Percentiles rank a stretch among this genome's conserved stretches.
Evolutionary conservation across 1,140 invertebrate species (phyloP).

Genomic region (Zaprionus capensis): DNA sequence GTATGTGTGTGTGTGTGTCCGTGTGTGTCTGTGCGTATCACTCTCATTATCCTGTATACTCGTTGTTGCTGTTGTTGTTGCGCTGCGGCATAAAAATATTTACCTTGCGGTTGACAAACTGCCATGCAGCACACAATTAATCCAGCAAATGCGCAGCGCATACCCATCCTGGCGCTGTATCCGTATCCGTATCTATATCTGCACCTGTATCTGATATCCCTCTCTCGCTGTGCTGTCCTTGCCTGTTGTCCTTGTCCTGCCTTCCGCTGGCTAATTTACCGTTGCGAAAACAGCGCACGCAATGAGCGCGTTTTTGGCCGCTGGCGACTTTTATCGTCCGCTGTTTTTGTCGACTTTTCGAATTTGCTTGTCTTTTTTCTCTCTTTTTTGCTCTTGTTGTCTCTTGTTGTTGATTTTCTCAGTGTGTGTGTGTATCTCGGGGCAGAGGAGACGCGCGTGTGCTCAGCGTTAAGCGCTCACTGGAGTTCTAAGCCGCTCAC

Average conservation of each 20-base stretch:
- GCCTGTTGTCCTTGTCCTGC: background rate
- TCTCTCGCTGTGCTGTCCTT: slow-evolving; percentile 3
- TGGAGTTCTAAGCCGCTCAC: slow-evolving; percentile 67
- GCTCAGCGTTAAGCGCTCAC: slow-evolving; percentile 61
- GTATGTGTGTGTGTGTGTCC: slow-evolving; percentile 17
- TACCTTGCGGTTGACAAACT: slow-evolving; percentile 84
- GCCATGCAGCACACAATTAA: slow-evolving; percentile 80
- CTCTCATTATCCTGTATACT: slow-evolving; percentile 62
- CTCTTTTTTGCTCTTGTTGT: slow-evolving; percentile 2
- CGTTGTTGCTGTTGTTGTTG: slow-evolving; percentile 15
- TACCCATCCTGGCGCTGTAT: slow-evolving; percentile 51
- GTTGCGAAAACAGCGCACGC: slow-evolving; percentile 75
- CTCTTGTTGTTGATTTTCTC: slow-evolving; percentile 31
- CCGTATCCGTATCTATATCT: slow-evolving; percentile 13
- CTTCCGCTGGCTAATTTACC: slow-evolving; percentile 57
- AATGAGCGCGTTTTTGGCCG: slow-evolving; percentile 79
- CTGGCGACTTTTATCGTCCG: slow-evolving; percentile 75
- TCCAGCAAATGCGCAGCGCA: slow-evolving; percentile 79
- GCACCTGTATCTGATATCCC: slow-evolving; percentile 22
- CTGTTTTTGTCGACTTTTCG: slow-evolving; percentile 47
- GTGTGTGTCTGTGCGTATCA: slow-evolving; percentile 28
- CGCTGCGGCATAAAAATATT: slow-evolving; percentile 68
- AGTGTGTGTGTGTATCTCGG: background rate
- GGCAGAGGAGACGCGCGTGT: slow-evolving; percentile 35
- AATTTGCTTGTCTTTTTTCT: slow-evolving; percentile 24